Evolutionary conservation across 2,888 invertebrate genomes (phyloP), one percentile per base, ranked within the genome.

Genomic region (Stomorhina lunata): DNA sequence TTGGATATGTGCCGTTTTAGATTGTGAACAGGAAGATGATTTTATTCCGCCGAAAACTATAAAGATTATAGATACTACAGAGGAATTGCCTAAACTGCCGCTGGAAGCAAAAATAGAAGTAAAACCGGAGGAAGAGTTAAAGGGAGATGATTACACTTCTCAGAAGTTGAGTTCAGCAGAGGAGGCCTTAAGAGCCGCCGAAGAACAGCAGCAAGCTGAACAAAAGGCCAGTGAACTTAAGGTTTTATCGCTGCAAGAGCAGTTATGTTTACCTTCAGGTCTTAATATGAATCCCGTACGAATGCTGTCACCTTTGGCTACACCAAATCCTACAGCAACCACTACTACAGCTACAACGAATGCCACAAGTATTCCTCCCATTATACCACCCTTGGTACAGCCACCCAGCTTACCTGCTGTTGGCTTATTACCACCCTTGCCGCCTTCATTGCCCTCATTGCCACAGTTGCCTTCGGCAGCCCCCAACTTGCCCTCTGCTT

Each of bases 1-100:
- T 87, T 95, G 94, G 87, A 94, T 96, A 75, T 93, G 95, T 66
- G 95, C 95, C 83, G 93, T 95, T 87, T 91, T 96, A 65, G 95
- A 95, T 43, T 95, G 95, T 86, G 94, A 94, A 68, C 92, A 94
- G n/a, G 94, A 94, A 63, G 95, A 95, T 84, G 94, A 94, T 88
- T 94, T 94, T 90, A 93, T 94, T 81, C 89, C 87, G 86, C 91
- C 89, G 87, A 92, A 90, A 84, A 90, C 89, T 3, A 90, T 90
- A 5, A 89, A 88, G 75, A 89, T 89, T 2, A 89, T 88, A 63
- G 90, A 88, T 43, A 86, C 86, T 10, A 89, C 88, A 40, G 86
- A 87, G 48, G 37, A 86, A n/a, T 86, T 88, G 37, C 80, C 85
- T 0, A 83, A 83, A 43, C 9, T 84, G 10, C 9, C 48, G 9